Evolutionary conservation across 2,888 invertebrate genomes (phyloP).

Genomic region (Conchocele bisecta): DNA sequence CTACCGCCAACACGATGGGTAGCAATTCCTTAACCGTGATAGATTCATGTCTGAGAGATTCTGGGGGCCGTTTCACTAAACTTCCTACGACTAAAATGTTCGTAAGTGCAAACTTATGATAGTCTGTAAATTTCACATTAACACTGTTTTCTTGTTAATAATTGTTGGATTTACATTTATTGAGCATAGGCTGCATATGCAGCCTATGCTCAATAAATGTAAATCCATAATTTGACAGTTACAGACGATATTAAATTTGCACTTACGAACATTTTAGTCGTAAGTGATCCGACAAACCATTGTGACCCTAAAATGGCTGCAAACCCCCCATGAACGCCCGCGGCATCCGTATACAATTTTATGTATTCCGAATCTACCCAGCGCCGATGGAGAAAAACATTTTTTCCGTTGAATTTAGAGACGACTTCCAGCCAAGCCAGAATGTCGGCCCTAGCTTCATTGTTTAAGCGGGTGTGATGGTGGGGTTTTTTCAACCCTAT

Average conservation of each 20-base stretch:
- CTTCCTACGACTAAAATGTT: too few relatives aligned
- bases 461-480: not conserved
- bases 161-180: too few relatives aligned
- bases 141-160: too few relatives aligned
- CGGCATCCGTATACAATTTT: constrained; percentile 21
- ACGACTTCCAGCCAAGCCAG: not conserved
- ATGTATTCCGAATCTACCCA: constrained; percentile 19
- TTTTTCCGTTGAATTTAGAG: not conserved
- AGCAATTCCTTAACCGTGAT: constrained; percentile 35
- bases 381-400: not conserved
- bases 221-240: too few relatives aligned
- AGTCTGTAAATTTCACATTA: too few relatives aligned
- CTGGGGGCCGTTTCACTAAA: too few relatives aligned
- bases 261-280: too few relatives aligned
- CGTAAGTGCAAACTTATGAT: too few relatives aligned
- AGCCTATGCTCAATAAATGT: too few relatives aligned
- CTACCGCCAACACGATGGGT: constrained; percentile 32
- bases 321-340: constrained; percentile 17
- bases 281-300: constrained; percentile 32
- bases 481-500: not conserved
- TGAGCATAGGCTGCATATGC: too few relatives aligned
- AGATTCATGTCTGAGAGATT: too few relatives aligned
- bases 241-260: too few relatives aligned
- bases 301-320: constrained; percentile 19
- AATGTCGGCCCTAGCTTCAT: constrained; percentile 3